Evolutionary conservation across 2,113 vertebrate species (phyloP), one percentile per base, ranked within the genome.

Genomic region (Neofelis nebulosa): DNA sequence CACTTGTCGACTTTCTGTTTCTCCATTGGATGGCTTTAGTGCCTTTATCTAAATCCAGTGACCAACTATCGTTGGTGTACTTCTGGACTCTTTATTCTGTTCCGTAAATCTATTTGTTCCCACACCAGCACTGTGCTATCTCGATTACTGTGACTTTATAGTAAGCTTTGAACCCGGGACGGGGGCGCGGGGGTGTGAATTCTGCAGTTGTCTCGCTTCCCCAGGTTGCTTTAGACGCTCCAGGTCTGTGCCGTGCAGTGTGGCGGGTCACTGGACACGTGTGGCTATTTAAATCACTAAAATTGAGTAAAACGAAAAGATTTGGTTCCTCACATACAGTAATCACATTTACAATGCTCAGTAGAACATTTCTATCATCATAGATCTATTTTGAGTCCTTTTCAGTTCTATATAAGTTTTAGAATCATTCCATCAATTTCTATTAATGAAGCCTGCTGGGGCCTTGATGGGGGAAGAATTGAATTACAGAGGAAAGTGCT

Each of bases 361-460:
- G 4, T 11, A 57, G 92, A 41, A 65, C 69, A 12, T 68, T 71
- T 84, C 55, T 63, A 25, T 76, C 29, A 55, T 57, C 92, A n/a
- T 27, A 73, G 76, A 48, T 80, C 19, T 96, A 55, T 73, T 95
- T 95, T 78, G n/a, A 79, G 68, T 31, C 74, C 78, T 83, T 87
- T 66, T 79, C 61, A 74, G 36, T 76, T 82, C 63, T 45, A 52
- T 41, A 31, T 73, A 76, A 21, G 78, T 82, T 92, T 95, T 73
- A 97, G 76, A 79, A 69, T 76, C 66, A 52, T 61, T 89, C 89
- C 48, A 76, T 96, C 91, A 81, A 80, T 96, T 97, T 82, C 79
- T 85, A 74, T 79, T 90, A 89, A 65, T 61, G 45, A 81, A 73
- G 63, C 84, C 96, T n/a, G 52, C 88, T 86, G 95, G 93, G 97